These are phyloP conservation scores for Natator depressus DNA, from an alignment of 2,113 vertebrate species.

Conservation along the genomic window DNA sequence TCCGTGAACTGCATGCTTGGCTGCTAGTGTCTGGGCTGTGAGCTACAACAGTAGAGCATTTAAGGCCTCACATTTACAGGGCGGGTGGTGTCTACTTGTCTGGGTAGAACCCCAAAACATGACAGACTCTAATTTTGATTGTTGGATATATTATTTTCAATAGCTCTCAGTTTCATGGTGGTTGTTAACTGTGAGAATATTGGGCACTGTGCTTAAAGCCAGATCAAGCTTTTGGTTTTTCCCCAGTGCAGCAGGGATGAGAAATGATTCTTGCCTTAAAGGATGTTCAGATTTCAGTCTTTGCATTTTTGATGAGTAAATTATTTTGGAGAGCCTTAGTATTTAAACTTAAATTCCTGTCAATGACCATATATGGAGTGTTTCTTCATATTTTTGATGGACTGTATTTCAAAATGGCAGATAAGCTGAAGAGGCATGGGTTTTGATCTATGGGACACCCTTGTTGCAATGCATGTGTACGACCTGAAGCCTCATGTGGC, in stretches of 20 bases:
- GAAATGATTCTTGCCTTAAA: background rate
- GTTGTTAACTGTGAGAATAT: background rate
- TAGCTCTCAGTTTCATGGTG: background rate
- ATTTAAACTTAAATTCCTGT: fast-evolving
- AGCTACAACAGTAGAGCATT: background rate
- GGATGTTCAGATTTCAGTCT: background rate
- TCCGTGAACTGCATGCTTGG: background rate
- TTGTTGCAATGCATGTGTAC: background rate
- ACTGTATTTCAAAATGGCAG: background rate
- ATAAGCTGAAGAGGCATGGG: background rate
- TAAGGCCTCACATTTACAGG: background rate
- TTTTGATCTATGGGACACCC: fast-evolving
- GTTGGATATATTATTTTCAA: background rate
- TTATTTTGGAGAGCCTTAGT: background rate
- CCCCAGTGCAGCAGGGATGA: background rate
- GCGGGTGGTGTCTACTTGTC: background rate
- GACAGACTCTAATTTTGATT: background rate
- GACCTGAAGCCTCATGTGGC: background rate
- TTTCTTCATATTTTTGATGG: fast-evolving
- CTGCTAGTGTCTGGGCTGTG: background rate
- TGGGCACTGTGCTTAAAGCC: background rate
- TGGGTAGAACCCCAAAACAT: background rate
- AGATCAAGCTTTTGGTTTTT: background rate
- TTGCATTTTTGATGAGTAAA: background rate
- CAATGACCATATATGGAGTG: background rate